Conservation (phyloP, 2,888 invertebrate genomes). For the Charanyca ferruginea region DNA sequence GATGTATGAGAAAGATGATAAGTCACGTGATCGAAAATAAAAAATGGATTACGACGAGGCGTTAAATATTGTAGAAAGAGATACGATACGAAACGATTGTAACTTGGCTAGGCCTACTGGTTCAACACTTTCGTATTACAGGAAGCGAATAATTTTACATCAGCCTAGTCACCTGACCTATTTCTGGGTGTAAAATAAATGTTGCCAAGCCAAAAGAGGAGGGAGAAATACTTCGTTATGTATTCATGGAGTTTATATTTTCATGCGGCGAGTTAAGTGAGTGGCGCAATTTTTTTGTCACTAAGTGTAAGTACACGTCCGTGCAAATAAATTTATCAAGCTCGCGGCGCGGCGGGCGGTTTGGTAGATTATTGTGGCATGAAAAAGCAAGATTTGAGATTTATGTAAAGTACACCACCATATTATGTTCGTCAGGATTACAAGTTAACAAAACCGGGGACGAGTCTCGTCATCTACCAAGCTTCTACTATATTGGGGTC, state of each 20-base stretch:
- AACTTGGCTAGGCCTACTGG: no score
- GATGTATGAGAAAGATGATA: no score
- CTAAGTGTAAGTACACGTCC: constrained; percentile 46
- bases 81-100: no score
- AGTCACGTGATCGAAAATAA: no score
- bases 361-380: constrained; percentile 12
- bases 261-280: constrained; percentile 62
- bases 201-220: constrained; percentile 24
- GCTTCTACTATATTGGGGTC: no score
- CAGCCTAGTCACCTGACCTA: constrained; percentile 50
- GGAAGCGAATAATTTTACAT: constrained; percentile 47
- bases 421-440: no score
- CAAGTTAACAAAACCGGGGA: no score
- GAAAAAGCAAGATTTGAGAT: not conserved
- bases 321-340: constrained; percentile 34
- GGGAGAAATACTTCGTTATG: constrained; percentile 60
- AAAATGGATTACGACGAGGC: no score
- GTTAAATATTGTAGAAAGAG: no score
- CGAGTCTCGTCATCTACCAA: no score
- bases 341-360: not conserved
- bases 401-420: not conserved
- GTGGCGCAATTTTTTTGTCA: constrained; percentile 52
- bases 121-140: constrained; percentile 33
- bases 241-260: constrained; percentile 72
- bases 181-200: constrained; percentile 55